These are phyloP conservation scores for Pollachius pollachius DNA, from an alignment of 2,113 vertebrate genomes.

Conservation along the genomic window DNA sequence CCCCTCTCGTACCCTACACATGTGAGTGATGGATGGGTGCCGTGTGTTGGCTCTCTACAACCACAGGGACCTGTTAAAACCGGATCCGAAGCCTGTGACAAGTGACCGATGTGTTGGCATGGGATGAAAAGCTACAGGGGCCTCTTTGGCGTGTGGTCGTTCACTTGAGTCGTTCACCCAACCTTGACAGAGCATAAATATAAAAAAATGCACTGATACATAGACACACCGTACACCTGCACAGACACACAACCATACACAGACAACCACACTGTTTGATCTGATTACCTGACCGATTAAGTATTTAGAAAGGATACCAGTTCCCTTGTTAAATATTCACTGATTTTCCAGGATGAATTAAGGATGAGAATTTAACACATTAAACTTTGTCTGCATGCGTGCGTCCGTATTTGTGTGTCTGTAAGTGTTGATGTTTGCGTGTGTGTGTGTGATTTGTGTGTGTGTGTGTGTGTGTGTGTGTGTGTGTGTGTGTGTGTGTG, in stretches of 20 bases:
- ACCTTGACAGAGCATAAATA: too few species aligned
- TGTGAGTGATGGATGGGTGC: too few species aligned
- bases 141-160: too few species aligned
- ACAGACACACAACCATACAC: conserved; percentile 14
- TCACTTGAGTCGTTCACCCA: too few species aligned
- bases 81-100: too few species aligned
- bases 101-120: too few species aligned
- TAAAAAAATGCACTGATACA: too few species aligned
- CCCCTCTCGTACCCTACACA: too few species aligned
- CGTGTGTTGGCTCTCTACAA: too few species aligned
- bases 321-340: conserved; percentile 72
- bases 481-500: conserved; percentile 11
- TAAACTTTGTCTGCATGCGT: conserved; percentile 27
- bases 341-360: conserved; percentile 75
- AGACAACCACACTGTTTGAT: conserved; percentile 20
- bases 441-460: background rate
- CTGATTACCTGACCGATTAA: conserved; percentile 66
- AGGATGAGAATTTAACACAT: conserved; percentile 69
- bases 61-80: too few species aligned
- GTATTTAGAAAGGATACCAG: conserved; percentile 72
- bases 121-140: too few species aligned
- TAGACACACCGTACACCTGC: background rate
- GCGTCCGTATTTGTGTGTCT: background rate
- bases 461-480: conserved; percentile 1
- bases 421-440: too few species aligned